Conservation (phyloP, 2,888 invertebrate species). For the Spilosoma lubricipeda region DNA sequence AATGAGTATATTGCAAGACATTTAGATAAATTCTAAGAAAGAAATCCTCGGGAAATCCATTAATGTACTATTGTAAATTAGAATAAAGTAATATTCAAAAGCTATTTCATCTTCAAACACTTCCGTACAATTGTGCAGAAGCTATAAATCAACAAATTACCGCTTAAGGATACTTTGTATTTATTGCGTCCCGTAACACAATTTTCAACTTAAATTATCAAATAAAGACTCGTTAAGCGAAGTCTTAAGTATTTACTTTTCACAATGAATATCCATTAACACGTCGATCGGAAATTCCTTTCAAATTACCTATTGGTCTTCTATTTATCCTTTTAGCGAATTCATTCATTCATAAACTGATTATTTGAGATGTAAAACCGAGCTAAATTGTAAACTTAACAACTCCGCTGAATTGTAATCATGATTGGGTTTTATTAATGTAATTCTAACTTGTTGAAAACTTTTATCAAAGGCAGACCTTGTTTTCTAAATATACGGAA, state of each 20-base stretch:
- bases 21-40: neutral
- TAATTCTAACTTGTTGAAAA: constrained; percentile 1
- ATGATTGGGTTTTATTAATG: neutral
- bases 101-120: neutral
- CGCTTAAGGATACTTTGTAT: constrained; percentile 27
- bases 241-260: constrained; percentile 37
- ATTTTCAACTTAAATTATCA: constrained; percentile 40
- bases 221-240: constrained; percentile 23
- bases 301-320: constrained; percentile 45
- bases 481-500: neutral
- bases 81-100: neutral
- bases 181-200: constrained; percentile 33
- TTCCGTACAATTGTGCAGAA: neutral
- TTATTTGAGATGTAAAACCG: constrained; percentile 15
- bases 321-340: constrained; percentile 37
- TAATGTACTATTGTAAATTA: neutral
- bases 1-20: no score
- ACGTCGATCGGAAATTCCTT: constrained; percentile 35
- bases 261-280: constrained; percentile 50
- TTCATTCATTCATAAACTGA: constrained; percentile 26
- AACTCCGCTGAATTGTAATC: constrained; percentile 2
- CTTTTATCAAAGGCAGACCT: neutral
- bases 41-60: neutral
- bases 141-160: constrained; percentile 18
- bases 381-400: constrained; percentile 11